A percentile compares a stretch with the other conserved stretches of the same genome.
Evolutionary conservation across 2,113 vertebrate species (phyloP).

Genomic region (Petroica traversi): DNA sequence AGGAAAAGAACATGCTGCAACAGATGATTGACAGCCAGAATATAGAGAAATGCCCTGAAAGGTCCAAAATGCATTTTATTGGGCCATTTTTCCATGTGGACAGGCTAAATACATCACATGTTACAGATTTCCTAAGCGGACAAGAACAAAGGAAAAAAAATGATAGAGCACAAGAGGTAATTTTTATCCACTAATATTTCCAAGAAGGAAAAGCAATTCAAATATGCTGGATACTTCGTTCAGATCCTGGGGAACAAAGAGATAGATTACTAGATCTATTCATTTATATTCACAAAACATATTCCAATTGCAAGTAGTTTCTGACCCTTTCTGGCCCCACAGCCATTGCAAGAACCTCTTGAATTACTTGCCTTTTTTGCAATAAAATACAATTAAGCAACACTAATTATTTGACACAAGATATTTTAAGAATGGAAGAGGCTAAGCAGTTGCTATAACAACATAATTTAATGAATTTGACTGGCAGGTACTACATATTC

Average conservation of each 20-base stretch:
- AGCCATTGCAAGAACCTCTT: neutral
- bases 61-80: neutral
- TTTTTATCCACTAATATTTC: neutral
- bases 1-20: neutral
- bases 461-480: neutral
- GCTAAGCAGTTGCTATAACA: constrained; percentile 14
- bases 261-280: neutral
- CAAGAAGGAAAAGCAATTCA: neutral
- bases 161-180: neutral
- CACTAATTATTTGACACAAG: constrained; percentile 25
- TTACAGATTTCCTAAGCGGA: neutral
- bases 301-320: constrained; percentile 17
- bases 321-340: neutral
- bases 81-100: neutral
- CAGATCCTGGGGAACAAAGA: neutral
- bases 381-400: constrained; percentile 36
- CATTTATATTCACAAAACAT: neutral
- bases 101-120: neutral
- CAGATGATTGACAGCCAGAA: neutral
- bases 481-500: neutral
- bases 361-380: constrained; percentile 30
- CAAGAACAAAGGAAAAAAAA: neutral
- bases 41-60: neutral
- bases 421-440: neutral
- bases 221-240: neutral